Percentiles rank a stretch among this genome's conserved stretches.
These are phyloP conservation scores for Halocaridina rubra DNA, from an alignment of 2,888 invertebrate species.

Conservation along the genomic window DNA sequence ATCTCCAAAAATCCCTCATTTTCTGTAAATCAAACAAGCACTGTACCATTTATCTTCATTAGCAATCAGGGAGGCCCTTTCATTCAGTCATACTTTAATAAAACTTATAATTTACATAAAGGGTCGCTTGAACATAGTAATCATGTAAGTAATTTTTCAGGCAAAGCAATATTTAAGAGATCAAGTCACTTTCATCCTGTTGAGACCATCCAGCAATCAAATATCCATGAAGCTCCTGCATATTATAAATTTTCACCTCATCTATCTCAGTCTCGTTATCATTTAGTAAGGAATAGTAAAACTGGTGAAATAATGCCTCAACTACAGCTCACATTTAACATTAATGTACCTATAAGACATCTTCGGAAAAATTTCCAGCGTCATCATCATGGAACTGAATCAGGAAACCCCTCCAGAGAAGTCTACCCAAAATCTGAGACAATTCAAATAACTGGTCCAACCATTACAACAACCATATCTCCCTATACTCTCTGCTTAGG, in stretches of 20 bases:
- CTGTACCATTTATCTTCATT: not conserved
- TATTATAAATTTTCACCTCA: no score
- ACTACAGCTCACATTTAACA: conserved; percentile 19
- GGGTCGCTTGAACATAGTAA: not conserved
- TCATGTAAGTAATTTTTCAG: not conserved
- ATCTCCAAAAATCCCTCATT: no score
- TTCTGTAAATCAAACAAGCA: no score
- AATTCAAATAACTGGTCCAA: not conserved
- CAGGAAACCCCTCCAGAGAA: no score
- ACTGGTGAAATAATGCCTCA: not conserved
- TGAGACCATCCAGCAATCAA: not conserved
- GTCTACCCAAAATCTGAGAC: not conserved
- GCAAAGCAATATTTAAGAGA: not conserved
- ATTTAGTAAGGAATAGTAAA: not conserved
- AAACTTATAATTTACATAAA: no score
- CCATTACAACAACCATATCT: no score
- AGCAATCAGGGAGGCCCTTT: not conserved
- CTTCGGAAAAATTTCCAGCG: not conserved
- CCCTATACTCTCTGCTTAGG: no score
- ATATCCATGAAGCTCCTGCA: no score
- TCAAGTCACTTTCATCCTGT: not conserved
- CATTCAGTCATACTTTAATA: no score
- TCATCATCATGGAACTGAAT: no score
- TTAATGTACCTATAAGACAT: not conserved
- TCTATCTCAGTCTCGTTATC: not conserved